Evolutionary conservation across 2,797 vertebrate species (phyloP).

Genomic region (Lutra lutra): DNA sequence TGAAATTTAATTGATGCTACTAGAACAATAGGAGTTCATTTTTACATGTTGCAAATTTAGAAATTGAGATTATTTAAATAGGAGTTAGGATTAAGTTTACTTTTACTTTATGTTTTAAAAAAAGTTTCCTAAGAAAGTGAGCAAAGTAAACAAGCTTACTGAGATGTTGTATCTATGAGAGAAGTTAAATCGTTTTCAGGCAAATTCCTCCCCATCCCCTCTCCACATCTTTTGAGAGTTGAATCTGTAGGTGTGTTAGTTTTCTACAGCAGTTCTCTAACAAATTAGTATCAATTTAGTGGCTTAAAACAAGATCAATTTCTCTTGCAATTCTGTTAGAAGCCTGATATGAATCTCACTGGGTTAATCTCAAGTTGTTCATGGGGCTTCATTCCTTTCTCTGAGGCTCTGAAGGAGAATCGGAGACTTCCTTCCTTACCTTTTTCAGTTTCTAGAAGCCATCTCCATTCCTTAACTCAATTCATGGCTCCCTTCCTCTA

Average conservation of each 20-base stretch:
- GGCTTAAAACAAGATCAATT: not conserved
- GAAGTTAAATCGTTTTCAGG: not conserved
- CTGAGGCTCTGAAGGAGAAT: not conserved
- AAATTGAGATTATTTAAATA: constrained; percentile 14
- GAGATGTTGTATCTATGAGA: not conserved
- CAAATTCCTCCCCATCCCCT: not conserved
- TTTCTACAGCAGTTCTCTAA: not conserved
- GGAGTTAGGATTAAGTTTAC: not conserved
- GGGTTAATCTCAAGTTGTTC: not conserved
- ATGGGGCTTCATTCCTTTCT: not conserved
- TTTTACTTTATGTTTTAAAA: not conserved
- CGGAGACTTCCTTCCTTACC: not conserved
- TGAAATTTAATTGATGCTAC: not conserved
- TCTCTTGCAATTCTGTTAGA: not conserved
- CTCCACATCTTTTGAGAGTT: not conserved
- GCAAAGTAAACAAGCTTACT: not conserved
- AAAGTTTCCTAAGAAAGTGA: not conserved
- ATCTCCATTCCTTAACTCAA: not conserved
- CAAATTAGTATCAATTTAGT: not conserved
- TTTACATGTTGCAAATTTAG: constrained; percentile 31
- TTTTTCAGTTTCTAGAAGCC: not conserved
- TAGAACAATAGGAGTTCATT: not conserved
- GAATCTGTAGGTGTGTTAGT: not conserved
- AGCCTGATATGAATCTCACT: not conserved
- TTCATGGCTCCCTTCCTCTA: not conserved